Conservation (phyloP, 2,113 vertebrate species). For the Petroica traversi region DNA sequence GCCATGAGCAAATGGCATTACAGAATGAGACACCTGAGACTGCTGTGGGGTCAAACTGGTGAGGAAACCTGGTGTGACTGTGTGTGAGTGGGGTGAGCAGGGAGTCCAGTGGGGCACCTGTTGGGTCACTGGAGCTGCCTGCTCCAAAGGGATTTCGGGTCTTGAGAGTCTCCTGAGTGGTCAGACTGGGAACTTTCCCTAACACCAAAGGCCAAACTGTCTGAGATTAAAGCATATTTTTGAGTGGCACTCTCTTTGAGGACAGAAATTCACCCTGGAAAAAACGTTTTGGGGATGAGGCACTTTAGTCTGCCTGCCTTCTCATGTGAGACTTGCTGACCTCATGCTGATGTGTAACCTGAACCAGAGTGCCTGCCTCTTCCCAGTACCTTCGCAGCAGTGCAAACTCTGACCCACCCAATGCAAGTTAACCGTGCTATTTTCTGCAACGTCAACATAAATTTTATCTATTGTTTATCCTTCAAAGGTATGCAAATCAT, state of each 20-base stretch:
- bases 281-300: not conserved
- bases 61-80: not conserved
- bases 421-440: not conserved
- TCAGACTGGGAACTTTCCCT: not conserved
- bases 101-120: not conserved
- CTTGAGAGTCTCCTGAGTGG: not conserved
- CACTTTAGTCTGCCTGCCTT: not conserved
- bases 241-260: not conserved
- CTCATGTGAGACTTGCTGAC: not conserved
- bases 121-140: not conserved
- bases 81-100: not conserved
- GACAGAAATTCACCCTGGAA: not conserved
- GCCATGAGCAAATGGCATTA: not conserved
- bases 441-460: not conserved
- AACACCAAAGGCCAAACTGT: not conserved
- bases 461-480: not conserved
- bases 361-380: not conserved
- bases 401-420: not conserved
- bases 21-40: not conserved
- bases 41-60: not conserved
- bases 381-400: not conserved
- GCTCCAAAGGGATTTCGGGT: accelerated
- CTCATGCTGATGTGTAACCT: not conserved
- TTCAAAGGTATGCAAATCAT: not conserved
- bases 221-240: not conserved